These are phyloP conservation scores for Ptychochromis oligacanthus DNA, from an alignment of 2,113 vertebrate genomes.

Conservation along the genomic window DNA sequence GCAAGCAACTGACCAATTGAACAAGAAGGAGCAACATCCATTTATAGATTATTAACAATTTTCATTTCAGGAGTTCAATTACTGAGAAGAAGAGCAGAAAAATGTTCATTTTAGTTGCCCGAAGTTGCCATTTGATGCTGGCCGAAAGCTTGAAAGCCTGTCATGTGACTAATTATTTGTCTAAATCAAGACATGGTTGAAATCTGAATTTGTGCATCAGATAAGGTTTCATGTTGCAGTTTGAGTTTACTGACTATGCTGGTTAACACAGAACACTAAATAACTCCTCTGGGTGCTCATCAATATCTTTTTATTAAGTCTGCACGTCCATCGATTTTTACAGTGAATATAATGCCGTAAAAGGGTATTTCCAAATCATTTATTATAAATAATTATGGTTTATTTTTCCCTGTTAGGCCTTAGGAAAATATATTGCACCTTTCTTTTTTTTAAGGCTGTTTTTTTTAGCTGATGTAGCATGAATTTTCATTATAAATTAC, in stretches of 20 bases:
- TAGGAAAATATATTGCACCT: background rate
- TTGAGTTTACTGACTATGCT: background rate
- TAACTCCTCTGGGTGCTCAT: background rate
- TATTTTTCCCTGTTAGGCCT: background rate
- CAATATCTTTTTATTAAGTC: background rate
- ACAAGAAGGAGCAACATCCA: background rate
- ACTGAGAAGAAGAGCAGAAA: background rate
- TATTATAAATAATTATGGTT: background rate
- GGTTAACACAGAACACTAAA: background rate
- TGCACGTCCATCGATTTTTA: background rate
- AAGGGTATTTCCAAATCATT: background rate
- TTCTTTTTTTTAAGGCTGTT: background rate
- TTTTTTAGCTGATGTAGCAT: slow-evolving; percentile 28
- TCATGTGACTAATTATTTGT: background rate
- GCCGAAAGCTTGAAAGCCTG: background rate
- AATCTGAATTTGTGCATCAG: background rate
- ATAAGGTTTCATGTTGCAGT: background rate
- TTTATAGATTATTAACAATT: background rate
- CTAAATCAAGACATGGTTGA: background rate
- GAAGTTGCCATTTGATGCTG: slow-evolving; percentile 12
- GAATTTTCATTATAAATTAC: slow-evolving; percentile 19
- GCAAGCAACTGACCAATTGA: background rate
- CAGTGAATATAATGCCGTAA: background rate
- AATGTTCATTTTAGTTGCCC: background rate
- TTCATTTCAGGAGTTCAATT: slow-evolving; percentile 1